Evolutionary conservation across 1,140 invertebrate genomes (phyloP).

Genomic region (Homalodisca vitripennis): DNA sequence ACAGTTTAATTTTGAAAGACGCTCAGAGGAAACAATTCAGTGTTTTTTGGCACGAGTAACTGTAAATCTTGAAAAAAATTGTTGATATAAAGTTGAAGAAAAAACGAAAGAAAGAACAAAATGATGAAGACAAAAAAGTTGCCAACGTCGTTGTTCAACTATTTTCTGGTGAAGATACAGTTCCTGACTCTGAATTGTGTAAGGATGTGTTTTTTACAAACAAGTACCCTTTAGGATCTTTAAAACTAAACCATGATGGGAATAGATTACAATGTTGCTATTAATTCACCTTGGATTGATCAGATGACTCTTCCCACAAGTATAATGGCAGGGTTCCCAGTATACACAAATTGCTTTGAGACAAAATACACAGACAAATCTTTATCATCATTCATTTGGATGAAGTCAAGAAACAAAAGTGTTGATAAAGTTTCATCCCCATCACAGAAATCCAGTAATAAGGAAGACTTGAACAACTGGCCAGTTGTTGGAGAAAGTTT

Average conservation of each 20-base stretch:
- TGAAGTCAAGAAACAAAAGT: slow-evolving; percentile 43
- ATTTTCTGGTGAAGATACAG: slow-evolving; percentile 40
- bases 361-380: slow-evolving; percentile 57
- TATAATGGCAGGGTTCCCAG: slow-evolving; percentile 71
- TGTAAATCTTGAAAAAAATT: slow-evolving; percentile 59
- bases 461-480: slow-evolving; percentile 52
- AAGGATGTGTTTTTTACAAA: slow-evolving; percentile 55
- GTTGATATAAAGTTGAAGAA: slow-evolving; percentile 49
- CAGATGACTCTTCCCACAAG: slow-evolving; percentile 62
- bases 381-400: slow-evolving; percentile 70
- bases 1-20: slow-evolving; percentile 67
- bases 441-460: neutral
- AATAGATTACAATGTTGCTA: slow-evolving; percentile 57
- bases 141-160: slow-evolving; percentile 39
- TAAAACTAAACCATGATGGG: slow-evolving; percentile 50
- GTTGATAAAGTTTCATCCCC: slow-evolving; percentile 32
- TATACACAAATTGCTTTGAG: slow-evolving; percentile 75
- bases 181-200: slow-evolving; percentile 51
- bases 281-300: slow-evolving; percentile 74
- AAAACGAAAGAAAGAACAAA: slow-evolving; percentile 47
- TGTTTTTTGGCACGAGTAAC: slow-evolving; percentile 58
- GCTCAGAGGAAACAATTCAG: slow-evolving; percentile 56
- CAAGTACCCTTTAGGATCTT: slow-evolving; percentile 42
- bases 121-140: slow-evolving; percentile 34
- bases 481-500: slow-evolving; percentile 55